phyloP scores from a whole-genome alignment of 2,113 vertebrate species.

The Triplophysa dalaica region DNA sequence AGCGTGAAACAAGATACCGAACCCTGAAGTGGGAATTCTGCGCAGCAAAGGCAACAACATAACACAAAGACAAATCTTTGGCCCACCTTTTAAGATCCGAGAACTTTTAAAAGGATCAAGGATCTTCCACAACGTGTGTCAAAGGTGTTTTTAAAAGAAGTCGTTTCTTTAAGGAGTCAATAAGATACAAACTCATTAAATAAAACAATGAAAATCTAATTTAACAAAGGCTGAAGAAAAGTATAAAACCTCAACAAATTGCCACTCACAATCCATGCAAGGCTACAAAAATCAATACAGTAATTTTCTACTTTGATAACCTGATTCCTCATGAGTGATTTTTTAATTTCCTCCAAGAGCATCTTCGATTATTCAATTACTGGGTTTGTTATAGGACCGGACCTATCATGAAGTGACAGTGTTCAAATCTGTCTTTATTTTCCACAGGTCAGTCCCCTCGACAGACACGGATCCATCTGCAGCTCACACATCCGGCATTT shows the following conservation, averaged over 20 bases:
- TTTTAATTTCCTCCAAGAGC: conserved; percentile 71
- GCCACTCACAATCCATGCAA: conserved; percentile 47
- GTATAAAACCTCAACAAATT: conserved; percentile 66
- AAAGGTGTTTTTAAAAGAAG: neutral
- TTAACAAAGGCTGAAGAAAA: conserved; percentile 42
- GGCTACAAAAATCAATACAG: conserved; percentile 77
- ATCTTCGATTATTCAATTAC: conserved; percentile 72
- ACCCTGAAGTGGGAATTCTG: conserved; percentile 66
- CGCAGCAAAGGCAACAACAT: conserved; percentile 53
- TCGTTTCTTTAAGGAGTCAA: too few species aligned
- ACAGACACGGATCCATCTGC: conserved; percentile 43
- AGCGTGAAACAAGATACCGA: conserved; percentile 66
- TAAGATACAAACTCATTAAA: neutral
- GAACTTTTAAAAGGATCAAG: conserved; percentile 57
- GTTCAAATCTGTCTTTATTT: conserved; percentile 61
- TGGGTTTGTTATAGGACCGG: conserved; percentile 45
- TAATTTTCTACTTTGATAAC: conserved; percentile 76
- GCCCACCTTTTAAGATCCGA: conserved; percentile 62
- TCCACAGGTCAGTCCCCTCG: conserved; percentile 47
- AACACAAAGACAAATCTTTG: conserved; percentile 61
- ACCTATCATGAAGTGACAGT: conserved; percentile 54
- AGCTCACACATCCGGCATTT: neutral
- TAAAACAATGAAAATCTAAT: conserved; percentile 25
- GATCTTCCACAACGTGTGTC: conserved; percentile 46
- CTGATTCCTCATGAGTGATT: conserved; percentile 69